These are phyloP conservation scores for Luperina testacea DNA, from an alignment of 2,888 invertebrate species.

Conservation along the genomic window DNA sequence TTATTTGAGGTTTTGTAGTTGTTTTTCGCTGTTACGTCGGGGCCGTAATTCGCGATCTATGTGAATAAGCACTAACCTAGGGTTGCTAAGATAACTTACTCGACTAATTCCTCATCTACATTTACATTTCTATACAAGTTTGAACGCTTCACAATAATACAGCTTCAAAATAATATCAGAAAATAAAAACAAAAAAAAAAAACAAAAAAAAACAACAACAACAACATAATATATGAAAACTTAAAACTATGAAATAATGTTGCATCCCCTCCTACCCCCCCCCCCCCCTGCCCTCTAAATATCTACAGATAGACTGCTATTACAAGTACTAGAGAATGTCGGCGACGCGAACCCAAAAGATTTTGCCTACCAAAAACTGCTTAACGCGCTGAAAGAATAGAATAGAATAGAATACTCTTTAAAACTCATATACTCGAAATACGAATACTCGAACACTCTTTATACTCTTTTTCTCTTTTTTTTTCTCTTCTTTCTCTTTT, in stretches of 20 bases:
- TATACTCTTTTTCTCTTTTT: too few species aligned
- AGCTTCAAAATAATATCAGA: not conserved
- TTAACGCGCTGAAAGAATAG: not conserved
- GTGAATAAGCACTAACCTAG: slow-evolving; percentile 55
- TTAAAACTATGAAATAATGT: not conserved
- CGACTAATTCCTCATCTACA: not conserved
- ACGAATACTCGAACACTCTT: too few species aligned
- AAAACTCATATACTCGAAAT: too few species aligned
- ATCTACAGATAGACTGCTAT: not conserved
- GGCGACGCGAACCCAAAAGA: not conserved
- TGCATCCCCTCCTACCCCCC: too few species aligned
- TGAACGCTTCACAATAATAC: not conserved
- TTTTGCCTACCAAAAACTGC: not conserved
- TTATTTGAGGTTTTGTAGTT: slow-evolving; percentile 54
- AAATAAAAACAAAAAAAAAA: too few species aligned
- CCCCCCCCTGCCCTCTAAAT: too few species aligned
- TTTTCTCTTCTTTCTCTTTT: too few species aligned
- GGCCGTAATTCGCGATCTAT: slow-evolving; percentile 58
- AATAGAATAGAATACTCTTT: too few species aligned
- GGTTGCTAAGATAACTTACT: slow-evolving; percentile 39
- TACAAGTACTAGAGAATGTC: not conserved
- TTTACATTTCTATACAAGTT: not conserved
- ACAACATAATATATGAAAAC: not conserved
- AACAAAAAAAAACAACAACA: too few species aligned
- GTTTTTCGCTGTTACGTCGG: slow-evolving; percentile 51